phyloP scores from a whole-genome alignment of 2,797 vertebrate species.

The Alauda arvensis region DNA sequence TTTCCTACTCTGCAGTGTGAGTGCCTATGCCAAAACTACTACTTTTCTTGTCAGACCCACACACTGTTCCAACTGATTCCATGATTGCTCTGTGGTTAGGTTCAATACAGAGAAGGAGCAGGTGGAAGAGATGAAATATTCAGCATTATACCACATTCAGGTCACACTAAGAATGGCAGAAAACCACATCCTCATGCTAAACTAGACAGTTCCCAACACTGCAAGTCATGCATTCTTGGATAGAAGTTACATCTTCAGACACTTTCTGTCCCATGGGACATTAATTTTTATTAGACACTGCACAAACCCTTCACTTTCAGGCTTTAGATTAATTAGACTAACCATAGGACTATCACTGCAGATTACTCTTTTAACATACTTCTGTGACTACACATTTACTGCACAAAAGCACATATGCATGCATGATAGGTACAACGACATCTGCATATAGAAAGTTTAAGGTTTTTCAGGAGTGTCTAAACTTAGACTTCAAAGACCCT shows the following conservation, averaged over 20 bases:
- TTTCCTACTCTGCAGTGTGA: neutral
- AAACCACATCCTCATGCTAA: neutral
- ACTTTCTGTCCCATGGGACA: neutral
- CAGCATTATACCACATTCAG: neutral
- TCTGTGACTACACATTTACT: fast-evolving
- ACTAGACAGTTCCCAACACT: neutral
- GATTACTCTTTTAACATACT: neutral
- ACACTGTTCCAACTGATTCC: neutral
- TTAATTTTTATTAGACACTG: neutral
- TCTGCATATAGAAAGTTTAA: neutral
- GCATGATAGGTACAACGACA: neutral
- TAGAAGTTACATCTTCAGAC: neutral
- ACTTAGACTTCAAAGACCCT: neutral
- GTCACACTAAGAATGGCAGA: neutral
- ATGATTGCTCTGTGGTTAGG: neutral
- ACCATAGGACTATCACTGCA: neutral
- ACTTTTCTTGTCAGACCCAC: neutral
- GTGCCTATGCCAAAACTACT: neutral
- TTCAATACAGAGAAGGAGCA: neutral
- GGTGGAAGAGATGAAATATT: neutral
- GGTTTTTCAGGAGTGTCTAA: neutral
- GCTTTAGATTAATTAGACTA: neutral
- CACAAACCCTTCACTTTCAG: neutral
- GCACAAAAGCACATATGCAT: neutral
- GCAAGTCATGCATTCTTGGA: neutral